Conservation (phyloP, 2,113 vertebrate species). For the Ahaetulla prasina region DNA sequence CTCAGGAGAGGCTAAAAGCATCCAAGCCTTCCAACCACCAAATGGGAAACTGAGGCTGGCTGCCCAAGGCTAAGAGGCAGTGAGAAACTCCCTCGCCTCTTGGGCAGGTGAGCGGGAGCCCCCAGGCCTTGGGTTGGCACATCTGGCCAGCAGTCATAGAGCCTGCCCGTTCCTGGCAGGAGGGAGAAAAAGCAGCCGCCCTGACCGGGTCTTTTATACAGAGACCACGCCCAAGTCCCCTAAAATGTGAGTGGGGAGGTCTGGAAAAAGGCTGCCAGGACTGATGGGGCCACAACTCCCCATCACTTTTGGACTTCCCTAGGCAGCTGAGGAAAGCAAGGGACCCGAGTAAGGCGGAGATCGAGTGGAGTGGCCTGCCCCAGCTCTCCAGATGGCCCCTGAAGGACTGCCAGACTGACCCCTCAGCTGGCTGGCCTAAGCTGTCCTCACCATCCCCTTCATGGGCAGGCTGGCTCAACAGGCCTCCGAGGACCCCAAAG, state of each 20-base stretch:
- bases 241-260: background rate
- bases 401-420: background rate
- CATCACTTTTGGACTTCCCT: background rate
- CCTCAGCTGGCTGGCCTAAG: background rate
- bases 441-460: background rate
- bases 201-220: slow-evolving; percentile 67
- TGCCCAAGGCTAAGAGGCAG: background rate
- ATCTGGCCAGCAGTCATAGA: background rate
- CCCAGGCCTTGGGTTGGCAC: background rate
- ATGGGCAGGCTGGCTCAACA: background rate
- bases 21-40: background rate
- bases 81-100: background rate
- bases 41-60: background rate
- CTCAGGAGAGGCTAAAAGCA: background rate
- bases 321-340: background rate
- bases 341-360: background rate
- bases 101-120: background rate
- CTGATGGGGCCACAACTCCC: background rate
- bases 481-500: background rate
- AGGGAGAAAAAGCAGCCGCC: background rate
- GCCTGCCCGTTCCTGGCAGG: too few species aligned
- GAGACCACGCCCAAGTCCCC: slow-evolving; percentile 60
- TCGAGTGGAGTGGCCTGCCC: background rate
- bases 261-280: slow-evolving; percentile 63
- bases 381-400: background rate